Conservation (phyloP, 2,113 vertebrate species). For the Dipodomys spectabilis region DNA sequence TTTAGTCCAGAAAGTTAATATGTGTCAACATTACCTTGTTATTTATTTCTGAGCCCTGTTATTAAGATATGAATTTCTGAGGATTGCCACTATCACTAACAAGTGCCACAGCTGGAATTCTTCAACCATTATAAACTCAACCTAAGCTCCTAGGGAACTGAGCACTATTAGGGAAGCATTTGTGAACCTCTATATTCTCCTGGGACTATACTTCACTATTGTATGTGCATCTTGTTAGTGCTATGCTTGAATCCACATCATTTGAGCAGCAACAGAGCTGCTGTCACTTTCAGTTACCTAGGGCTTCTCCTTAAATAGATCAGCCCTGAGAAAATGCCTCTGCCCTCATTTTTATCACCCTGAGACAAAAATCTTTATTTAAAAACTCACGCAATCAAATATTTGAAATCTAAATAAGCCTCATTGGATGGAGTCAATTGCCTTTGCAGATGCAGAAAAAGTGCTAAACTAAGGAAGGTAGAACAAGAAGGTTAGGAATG, state of each 20-base stretch:
- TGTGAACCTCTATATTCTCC: neutral
- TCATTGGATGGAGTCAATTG: neutral
- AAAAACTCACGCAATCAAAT: neutral
- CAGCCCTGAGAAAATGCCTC: constrained; percentile 1
- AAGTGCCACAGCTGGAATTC: neutral
- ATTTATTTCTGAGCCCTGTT: neutral
- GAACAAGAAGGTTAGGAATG: neutral
- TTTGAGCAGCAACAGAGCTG: neutral
- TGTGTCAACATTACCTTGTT: neutral
- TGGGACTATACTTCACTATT: neutral
- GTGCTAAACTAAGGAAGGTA: neutral
- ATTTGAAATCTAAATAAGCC: constrained; percentile 30
- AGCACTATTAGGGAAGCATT: neutral
- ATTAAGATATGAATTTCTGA: neutral
- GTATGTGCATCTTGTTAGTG: neutral
- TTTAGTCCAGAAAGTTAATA: too few relatives aligned
- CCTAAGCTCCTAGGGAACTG: neutral
- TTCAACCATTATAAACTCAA: neutral
- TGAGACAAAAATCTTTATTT: constrained; percentile 3
- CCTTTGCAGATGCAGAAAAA: constrained; percentile 23
- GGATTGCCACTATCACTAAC: neutral
- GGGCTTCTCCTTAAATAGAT: neutral
- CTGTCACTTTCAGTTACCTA: neutral
- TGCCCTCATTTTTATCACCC: neutral
- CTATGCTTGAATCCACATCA: constrained; percentile 8